These are phyloP conservation scores for Conus canariensis DNA, from an alignment of 2,888 invertebrate species.

Conservation along the genomic window DNA sequence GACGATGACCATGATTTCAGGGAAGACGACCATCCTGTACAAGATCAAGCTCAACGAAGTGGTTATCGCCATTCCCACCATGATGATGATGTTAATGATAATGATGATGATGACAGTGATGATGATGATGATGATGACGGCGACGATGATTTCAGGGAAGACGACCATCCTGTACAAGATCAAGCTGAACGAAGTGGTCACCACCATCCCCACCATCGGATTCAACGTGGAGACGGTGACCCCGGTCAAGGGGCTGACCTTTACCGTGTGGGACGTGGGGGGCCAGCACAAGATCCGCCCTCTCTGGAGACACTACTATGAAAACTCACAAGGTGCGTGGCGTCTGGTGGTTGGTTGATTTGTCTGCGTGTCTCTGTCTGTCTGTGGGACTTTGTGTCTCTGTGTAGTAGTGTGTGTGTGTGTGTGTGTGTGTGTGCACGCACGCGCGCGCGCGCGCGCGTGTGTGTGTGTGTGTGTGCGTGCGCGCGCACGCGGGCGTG, in stretches of 20 bases:
- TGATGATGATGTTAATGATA: too few species aligned
- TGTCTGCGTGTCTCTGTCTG: not conserved
- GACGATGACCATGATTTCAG: slow-evolving; percentile 55
- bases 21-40: slow-evolving; percentile 58
- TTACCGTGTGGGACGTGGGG: slow-evolving; percentile 79
- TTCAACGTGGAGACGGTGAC: slow-evolving; percentile 77
- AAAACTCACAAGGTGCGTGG: slow-evolving; percentile 70
- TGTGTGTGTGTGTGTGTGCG: too few species aligned
- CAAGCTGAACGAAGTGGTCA: slow-evolving; percentile 75
- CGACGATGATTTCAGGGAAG: slow-evolving; percentile 67
- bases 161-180: slow-evolving; percentile 77
- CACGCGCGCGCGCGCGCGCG: too few species aligned
- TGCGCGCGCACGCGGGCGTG: not conserved
- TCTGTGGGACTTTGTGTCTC: not conserved
- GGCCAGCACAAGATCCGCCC: slow-evolving; percentile 76
- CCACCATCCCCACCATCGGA: slow-evolving; percentile 77
- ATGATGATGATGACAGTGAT: too few species aligned
- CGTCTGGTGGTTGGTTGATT: not conserved
- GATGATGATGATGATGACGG: too few species aligned
- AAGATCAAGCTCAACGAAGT: too few species aligned
- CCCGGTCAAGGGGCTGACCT: slow-evolving; percentile 71
- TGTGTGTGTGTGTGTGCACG: too few species aligned
- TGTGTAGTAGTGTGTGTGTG: not conserved
- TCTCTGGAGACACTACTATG: slow-evolving; percentile 77
- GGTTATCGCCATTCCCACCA: too few species aligned